These are phyloP conservation scores for Blastobasis lacticolella DNA, from an alignment of 2,888 invertebrate genomes.

Conservation along the genomic window DNA sequence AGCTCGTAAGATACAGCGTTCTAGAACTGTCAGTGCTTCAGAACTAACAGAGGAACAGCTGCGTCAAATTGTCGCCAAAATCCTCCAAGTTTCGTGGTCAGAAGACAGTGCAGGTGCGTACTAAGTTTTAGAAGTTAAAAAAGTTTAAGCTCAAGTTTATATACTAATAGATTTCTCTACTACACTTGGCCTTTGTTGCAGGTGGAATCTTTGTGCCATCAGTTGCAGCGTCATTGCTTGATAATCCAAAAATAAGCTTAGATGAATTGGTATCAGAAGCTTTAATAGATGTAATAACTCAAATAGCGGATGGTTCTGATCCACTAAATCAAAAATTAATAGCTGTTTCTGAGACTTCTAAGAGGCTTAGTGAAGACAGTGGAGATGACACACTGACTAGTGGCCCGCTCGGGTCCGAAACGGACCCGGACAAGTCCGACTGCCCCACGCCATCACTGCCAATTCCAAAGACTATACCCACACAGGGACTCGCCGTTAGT, in stretches of 20 bases:
- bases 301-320: constrained; percentile 73
- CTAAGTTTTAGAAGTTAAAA: background rate
- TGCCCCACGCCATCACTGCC: constrained; percentile 63
- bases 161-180: background rate
- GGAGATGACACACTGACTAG: constrained; percentile 50
- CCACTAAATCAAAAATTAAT: constrained; percentile 70
- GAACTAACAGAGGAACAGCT: constrained; percentile 80
- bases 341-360: constrained; percentile 54
- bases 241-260: constrained; percentile 63
- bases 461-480: constrained; percentile 50
- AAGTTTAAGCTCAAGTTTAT: background rate
- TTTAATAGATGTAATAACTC: constrained; percentile 77
- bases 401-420: constrained; percentile 44
- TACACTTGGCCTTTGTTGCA: constrained; percentile 24
- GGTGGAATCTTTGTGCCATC: constrained; percentile 73
- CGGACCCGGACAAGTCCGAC: constrained; percentile 50
- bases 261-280: constrained; percentile 77
- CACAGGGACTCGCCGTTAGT: constrained; percentile 61
- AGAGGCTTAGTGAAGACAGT: constrained; percentile 61
- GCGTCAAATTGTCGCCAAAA: constrained; percentile 77
- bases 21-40: constrained; percentile 64
- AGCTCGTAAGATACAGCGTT: constrained; percentile 55
- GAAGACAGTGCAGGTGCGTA: constrained; percentile 69
- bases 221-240: constrained; percentile 70
- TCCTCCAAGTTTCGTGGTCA: constrained; percentile 83